Evolutionary conservation across 2,888 invertebrate genomes (phyloP), one percentile per base, ranked within the genome.

Genomic region (Hirtodrosophila confusa): DNA sequence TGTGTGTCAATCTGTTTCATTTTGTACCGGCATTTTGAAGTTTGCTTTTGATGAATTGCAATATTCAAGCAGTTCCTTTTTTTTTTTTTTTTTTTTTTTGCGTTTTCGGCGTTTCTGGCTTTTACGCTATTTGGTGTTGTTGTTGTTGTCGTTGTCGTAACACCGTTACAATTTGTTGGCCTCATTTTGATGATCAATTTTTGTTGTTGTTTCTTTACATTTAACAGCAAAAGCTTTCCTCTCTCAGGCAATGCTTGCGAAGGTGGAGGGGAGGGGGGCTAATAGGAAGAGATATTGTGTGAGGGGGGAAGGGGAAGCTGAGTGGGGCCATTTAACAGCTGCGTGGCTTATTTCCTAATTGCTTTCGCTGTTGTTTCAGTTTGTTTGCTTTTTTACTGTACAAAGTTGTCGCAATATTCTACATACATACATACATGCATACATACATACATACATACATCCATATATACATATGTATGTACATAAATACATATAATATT

Each of bases 31-130:
- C 53, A 60, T 73, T 75, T 75, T 39, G 29, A 36, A 53, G 55
- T 60, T 68, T 35, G 47, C 50, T 58, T 63, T 58, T 75, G 60
- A 75, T 64, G 72, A 73, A 75, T 75, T 73, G 69, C 64, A 69
- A 33, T 64, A 58, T 43, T 64, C 49, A 48, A 27, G 51, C 50
- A 35, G 17, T 45, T 72, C 68, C 7, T 40, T n/a, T 24, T 11
- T 10, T 24, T 61, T 36, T 51, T 31, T 41, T 7, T 40, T n/a
- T 24, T 11, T 10, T 24, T 61, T 36, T 51, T 31, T 41, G 17
- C 11, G 39, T 62, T 69, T 40, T 71, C 24, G 5, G 41, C 39
- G 40, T 53, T 58, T 58, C 31, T 62, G 29, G 47, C 11, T 29
- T 37, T 27, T 31, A 33, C 7, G 12, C 8, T 17, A 9, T 44